Conservation (phyloP, 2,888 invertebrate genomes). For the Drosophila trichaetosa region DNA sequence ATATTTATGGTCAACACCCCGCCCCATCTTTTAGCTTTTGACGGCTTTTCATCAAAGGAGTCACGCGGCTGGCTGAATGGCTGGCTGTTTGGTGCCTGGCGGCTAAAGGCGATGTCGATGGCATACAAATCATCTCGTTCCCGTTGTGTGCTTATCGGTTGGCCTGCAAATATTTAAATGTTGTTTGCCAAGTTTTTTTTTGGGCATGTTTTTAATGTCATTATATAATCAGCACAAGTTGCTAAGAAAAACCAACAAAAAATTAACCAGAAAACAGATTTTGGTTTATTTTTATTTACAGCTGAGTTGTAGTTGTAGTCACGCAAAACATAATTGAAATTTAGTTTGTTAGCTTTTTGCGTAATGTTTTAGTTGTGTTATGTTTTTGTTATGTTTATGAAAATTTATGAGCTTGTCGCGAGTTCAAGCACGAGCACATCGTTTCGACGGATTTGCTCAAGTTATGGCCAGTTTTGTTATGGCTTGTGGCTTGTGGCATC, state of each 20-base stretch:
- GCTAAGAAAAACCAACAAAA: slow-evolving; percentile 42
- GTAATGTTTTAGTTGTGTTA: slow-evolving; percentile 45
- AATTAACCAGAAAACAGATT: slow-evolving; percentile 61
- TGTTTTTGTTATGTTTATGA: slow-evolving; percentile 62
- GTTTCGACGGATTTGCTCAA: slow-evolving; percentile 49
- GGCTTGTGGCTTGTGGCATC: slow-evolving; percentile 65
- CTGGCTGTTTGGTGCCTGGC: slow-evolving; percentile 35
- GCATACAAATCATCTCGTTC: slow-evolving; percentile 64
- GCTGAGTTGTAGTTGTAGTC: slow-evolving; percentile 13
- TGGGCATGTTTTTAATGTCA: slow-evolving; percentile 77
- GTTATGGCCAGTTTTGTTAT: slow-evolving; percentile 57
- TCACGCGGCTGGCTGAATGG: slow-evolving; percentile 51
- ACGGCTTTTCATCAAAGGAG: slow-evolving; percentile 76
- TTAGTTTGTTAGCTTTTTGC: slow-evolving; percentile 43
- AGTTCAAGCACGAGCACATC: slow-evolving; percentile 33
- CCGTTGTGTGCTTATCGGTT: slow-evolving; percentile 19
- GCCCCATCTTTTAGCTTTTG: slow-evolving; percentile 41
- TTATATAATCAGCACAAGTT: slow-evolving; percentile 80
- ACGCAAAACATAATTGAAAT: slow-evolving; percentile 46
- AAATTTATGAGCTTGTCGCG: slow-evolving; percentile 78
- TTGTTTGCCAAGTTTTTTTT: slow-evolving; percentile 48
- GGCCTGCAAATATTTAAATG: slow-evolving; percentile 65
- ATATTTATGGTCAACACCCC: slow-evolving; percentile 73
- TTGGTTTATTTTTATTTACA: slow-evolving; percentile 4
- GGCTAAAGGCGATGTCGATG: slow-evolving; percentile 43